phyloP scores from a whole-genome alignment of 2,113 vertebrate species.

The Drymodes brunneopygia region DNA sequence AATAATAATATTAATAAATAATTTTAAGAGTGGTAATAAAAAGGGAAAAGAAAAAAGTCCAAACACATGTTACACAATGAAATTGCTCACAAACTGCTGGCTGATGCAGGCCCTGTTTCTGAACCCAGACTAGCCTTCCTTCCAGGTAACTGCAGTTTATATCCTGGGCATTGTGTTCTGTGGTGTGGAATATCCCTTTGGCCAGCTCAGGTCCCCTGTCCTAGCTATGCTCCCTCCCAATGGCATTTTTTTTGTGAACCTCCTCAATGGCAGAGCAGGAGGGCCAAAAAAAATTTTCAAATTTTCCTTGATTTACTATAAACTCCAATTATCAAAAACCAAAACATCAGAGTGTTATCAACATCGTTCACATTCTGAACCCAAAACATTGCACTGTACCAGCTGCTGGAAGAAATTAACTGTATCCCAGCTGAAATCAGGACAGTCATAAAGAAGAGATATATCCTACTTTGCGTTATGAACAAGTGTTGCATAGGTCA shows the following conservation, averaged over 20 bases:
- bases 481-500: not conserved
- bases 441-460: not conserved
- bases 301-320: not conserved
- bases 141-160: not conserved
- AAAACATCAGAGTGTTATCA: not conserved
- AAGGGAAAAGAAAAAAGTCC: not conserved
- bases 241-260: not conserved
- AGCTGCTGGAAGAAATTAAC: not conserved
- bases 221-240: not conserved
- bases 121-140: not conserved
- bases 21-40: not conserved
- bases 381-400: not conserved
- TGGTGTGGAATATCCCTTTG: not conserved
- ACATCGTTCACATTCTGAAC: not conserved
- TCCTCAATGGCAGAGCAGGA: not conserved
- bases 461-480: not conserved
- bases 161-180: too few species aligned
- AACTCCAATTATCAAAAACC: fast-evolving
- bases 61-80: fast-evolving
- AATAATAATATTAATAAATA: not conserved
- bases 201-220: not conserved
- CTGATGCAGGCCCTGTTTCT: not conserved
- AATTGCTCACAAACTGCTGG: not conserved
- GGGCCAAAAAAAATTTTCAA: not conserved
- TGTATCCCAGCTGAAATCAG: not conserved